Percentiles rank a stretch among this genome's conserved stretches.
These are phyloP conservation scores for Heliopora coerulea DNA, from an alignment of 92 coral and sea anemone species.

Conservation along the genomic window DNA sequence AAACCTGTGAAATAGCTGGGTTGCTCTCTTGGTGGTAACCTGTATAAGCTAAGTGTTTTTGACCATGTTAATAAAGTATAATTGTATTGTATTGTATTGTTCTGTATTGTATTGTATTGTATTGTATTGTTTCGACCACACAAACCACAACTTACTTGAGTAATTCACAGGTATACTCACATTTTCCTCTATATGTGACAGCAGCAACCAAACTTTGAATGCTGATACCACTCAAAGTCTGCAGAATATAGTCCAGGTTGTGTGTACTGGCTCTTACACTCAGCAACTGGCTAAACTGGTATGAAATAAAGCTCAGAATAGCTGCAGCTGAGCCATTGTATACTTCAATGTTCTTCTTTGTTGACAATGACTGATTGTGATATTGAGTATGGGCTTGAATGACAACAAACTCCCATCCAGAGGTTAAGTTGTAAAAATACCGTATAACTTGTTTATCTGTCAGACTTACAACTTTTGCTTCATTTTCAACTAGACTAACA, in stretches of 20 bases:
- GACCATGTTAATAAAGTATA: no score
- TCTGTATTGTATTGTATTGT: no score
- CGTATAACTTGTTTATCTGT: conserved; percentile 1
- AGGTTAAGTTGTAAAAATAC: conserved; percentile 29
- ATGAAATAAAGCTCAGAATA: conserved; percentile 32
- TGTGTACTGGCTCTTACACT: not conserved
- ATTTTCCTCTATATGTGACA: conserved; percentile 64
- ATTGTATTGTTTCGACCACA: no score
- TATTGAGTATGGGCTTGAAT: conserved; percentile 83
- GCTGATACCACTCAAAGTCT: conserved; percentile 16
- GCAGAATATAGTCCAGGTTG: conserved; percentile 12
- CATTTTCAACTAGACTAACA: conserved; percentile 28
- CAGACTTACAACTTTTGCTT: conserved; percentile 20
- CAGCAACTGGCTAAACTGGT: not conserved
- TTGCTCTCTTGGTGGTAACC: no score
- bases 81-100: no score
- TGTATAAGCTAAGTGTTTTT: no score
- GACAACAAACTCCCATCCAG: conserved; percentile 65
- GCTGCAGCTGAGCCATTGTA: conserved; percentile 68
- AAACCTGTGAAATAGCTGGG: no score
- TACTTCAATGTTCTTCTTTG: conserved; percentile 45
- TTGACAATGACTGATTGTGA: conserved; percentile 52
- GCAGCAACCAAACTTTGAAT: conserved; percentile 59
- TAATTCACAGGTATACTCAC: conserved; percentile 63
- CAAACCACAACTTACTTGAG: no score